Conservation (phyloP, 2,797 vertebrate genomes). For the Amphiprion clarkii region DNA sequence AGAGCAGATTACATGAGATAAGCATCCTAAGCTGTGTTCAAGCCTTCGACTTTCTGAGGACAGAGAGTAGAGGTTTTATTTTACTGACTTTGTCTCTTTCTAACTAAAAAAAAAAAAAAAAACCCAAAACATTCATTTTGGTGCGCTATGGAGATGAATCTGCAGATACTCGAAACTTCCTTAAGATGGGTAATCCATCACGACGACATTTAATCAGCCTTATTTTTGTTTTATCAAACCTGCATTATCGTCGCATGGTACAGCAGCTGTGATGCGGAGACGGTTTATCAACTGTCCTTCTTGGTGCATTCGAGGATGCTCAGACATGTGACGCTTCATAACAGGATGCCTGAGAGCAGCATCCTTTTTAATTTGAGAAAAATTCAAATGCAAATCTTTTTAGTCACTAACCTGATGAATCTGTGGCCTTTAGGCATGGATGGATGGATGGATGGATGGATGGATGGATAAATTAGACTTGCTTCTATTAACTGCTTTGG, state of each 20-base stretch:
- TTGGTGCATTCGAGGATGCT: constrained; percentile 48
- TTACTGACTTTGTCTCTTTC: constrained; percentile 8
- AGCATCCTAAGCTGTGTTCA: constrained; percentile 24
- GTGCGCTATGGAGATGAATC: constrained; percentile 35
- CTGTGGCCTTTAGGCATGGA: background rate
- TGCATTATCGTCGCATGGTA: constrained; percentile 38
- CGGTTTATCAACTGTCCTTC: constrained; percentile 32
- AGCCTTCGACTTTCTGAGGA: constrained; percentile 6
- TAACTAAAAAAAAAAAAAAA: constrained; percentile 6
- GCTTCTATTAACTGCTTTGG: no score
- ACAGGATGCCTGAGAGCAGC: background rate
- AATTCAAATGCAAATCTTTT: no score
- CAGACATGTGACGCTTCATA: constrained; percentile 18
- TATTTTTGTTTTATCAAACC: constrained; percentile 43
- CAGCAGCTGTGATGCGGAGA: constrained; percentile 44
- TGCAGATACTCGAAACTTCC: constrained; percentile 48
- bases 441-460: no score
- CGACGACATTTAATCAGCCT: constrained; percentile 54
- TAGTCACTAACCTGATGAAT: background rate
- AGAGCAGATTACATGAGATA: constrained; percentile 5
- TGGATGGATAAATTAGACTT: no score
- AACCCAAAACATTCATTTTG: background rate
- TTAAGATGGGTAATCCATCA: constrained; percentile 61
- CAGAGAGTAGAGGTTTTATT: constrained; percentile 8
- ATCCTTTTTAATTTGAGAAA: constrained; percentile 11